Conservation (phyloP, 2,113 vertebrate species). For the Carlito syrichta region DNA sequence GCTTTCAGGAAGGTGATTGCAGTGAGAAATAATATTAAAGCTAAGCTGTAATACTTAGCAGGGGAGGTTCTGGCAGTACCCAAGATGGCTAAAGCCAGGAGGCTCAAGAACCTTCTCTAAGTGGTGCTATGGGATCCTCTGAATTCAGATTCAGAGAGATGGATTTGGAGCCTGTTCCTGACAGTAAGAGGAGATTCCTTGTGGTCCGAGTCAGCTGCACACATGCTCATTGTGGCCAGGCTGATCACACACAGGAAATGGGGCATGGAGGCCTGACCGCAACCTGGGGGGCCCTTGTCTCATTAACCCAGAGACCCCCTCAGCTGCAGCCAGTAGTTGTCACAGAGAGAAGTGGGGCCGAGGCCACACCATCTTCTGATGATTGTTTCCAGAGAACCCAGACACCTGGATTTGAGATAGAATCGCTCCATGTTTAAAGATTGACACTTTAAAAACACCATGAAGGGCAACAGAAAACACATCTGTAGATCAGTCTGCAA, state of each 20-base stretch:
- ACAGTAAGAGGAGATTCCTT: neutral
- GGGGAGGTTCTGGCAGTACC: neutral
- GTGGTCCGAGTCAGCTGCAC: too few relatives aligned
- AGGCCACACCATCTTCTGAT: too few relatives aligned
- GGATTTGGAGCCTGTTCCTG: neutral
- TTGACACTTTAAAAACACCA: neutral
- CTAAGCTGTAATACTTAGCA: neutral
- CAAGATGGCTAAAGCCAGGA: neutral
- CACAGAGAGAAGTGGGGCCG: too few relatives aligned
- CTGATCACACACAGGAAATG: neutral
- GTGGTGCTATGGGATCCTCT: neutral
- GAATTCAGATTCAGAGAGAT: neutral
- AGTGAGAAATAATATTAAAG: neutral
- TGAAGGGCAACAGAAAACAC: fast-evolving
- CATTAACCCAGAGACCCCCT: fast-evolving
- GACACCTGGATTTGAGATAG: neutral
- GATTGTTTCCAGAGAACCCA: neutral
- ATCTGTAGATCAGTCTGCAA: too few relatives aligned
- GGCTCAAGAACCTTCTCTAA: neutral
- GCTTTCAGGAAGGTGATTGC: neutral
- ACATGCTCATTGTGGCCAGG: neutral
- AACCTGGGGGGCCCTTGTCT: neutral
- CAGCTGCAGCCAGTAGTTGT: neutral
- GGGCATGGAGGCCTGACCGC: fast-evolving
- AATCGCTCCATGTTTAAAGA: neutral